phyloP scores from a whole-genome alignment of 1,140 invertebrate species.

The Sesamia nonagrioides region DNA sequence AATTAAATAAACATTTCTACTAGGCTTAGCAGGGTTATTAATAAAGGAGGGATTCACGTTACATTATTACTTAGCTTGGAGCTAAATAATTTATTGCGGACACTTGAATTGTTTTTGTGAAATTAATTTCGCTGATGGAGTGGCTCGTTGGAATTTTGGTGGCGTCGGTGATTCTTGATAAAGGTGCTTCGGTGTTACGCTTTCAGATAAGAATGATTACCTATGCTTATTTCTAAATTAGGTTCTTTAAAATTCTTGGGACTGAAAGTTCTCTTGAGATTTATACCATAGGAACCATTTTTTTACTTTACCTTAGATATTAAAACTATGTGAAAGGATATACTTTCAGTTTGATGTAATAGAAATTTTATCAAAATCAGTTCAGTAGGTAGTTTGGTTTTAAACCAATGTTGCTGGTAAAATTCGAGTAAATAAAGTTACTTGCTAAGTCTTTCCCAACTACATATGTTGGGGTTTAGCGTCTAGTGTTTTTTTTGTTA shows the following conservation, averaged over 20 bases:
- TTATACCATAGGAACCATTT: neutral
- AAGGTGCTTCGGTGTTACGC: conserved; percentile 30
- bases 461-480: too few species aligned
- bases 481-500: too few species aligned
- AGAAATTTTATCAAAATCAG: too few species aligned
- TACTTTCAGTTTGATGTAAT: too few species aligned
- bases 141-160: conserved; percentile 17
- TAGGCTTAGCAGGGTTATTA: conserved; percentile 8
- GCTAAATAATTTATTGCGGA: conserved; percentile 36
- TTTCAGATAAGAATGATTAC: conserved; percentile 8
- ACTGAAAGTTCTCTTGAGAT: neutral
- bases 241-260: neutral
- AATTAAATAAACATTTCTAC: conserved; percentile 44
- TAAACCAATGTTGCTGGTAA: too few species aligned
- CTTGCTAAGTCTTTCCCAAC: too few species aligned
- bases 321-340: too few species aligned
- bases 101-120: conserved; percentile 50
- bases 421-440: too few species aligned
- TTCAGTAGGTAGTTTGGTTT: too few species aligned
- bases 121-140: conserved; percentile 47
- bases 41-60: conserved; percentile 27
- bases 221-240: conserved; percentile 17
- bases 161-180: conserved; percentile 43
- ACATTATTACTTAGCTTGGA: conserved; percentile 38
- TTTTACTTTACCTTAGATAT: too few species aligned